Conservation (phyloP, 1,140 invertebrate species). For the Notospermus geniculatus region DNA sequence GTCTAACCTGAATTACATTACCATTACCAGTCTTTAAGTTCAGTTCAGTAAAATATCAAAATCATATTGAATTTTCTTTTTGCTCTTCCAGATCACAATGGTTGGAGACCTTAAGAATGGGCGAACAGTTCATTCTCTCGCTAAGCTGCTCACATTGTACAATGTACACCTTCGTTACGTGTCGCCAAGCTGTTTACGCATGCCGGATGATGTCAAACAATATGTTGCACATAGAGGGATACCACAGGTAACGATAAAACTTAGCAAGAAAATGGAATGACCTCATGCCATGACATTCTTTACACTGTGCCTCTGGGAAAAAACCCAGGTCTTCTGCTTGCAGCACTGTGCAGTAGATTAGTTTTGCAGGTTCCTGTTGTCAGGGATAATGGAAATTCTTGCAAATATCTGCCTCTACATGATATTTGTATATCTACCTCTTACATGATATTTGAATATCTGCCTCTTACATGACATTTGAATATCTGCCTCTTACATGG, state of each 20-base stretch:
- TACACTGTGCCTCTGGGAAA: no score
- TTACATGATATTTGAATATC: no score
- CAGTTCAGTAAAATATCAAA: not conserved
- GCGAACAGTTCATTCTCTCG: conserved; percentile 95
- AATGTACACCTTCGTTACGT: conserved; percentile 72
- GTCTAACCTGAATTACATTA: not conserved
- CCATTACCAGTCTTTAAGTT: not conserved
- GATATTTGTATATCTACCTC: no score
- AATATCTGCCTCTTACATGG: no score
- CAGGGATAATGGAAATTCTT: no score
- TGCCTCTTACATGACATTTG: no score
- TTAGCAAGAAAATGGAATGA: no score
- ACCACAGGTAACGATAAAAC: conserved; percentile 61
- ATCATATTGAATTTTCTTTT: not conserved
- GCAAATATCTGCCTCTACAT: no score
- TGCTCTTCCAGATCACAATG: conserved; percentile 59
- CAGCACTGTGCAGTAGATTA: no score
- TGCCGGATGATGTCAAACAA: conserved; percentile 83
- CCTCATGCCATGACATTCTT: no score
- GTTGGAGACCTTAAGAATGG: conserved; percentile 97
- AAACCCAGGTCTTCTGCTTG: no score
- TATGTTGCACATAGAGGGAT: conserved; percentile 78
- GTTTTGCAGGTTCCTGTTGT: no score
- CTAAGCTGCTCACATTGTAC: conserved; percentile 60
- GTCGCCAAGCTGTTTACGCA: conserved; percentile 76